Base-by-base conservation (phyloP, 1,140 invertebrate genomes). In the Drosophila arizonae region DNA sequence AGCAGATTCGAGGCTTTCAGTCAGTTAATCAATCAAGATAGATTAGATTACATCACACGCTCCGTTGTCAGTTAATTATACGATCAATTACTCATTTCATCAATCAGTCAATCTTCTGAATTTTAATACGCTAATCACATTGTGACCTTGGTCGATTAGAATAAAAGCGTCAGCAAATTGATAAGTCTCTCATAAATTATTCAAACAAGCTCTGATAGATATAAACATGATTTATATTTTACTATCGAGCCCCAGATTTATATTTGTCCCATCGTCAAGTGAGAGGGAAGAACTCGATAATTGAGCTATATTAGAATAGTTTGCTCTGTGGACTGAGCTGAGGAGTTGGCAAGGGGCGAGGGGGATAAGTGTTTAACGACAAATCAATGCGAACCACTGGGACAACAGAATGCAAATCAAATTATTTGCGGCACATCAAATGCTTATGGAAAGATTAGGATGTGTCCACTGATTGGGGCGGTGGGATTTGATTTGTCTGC, bases 361-460 rank as follows among this genome's bases (percentile, higher is more conserved):
- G 21, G 21, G 2, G 43, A 17, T 15, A 10, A 13, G 24, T 21
- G 45, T n/a, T 71, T 36, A 43, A 57, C 8, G 51, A 8, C 33
- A 51, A 57, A 52, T 57, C 48, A 66, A 43, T 66, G 33, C 13
- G 36, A 41, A 13, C 13, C 56, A 58, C 24, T 54, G 57, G 36
- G 55, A 57, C 46, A 62, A 36, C 70, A 39, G 36, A 39, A 86
- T 87, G 72, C 79, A 86, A 86, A 86, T 88, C 84, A 79, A 88
- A 88, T 86, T 86, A 86, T 87, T 76, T 85, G 77, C 33, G 79
- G 76, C 75, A 87, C 86, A 86, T 87, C 74, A 86, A 86, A 87
- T 70, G 57, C 84, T 87, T 82, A 79, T 79, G 72, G 76, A 68
- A 39, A 51, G 76, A 76, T 87, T 84, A 84, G 68, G 75, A 55